These are phyloP conservation scores for Tribolium freemani DNA, from an alignment of 2,888 invertebrate genomes.

Conservation along the genomic window DNA sequence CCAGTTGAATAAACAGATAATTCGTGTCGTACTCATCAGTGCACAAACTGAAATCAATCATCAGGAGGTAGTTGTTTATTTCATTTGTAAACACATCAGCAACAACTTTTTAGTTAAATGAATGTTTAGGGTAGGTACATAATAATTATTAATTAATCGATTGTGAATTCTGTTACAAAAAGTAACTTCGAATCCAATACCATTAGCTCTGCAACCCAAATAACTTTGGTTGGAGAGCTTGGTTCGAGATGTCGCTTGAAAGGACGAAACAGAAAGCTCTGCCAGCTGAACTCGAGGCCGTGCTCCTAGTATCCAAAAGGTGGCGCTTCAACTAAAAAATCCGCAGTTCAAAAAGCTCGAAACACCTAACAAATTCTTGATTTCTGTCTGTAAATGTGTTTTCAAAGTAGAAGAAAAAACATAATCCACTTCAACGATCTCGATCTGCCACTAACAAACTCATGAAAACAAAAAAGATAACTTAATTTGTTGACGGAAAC, in stretches of 20 bases:
- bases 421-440: not conserved
- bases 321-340: constrained; percentile 9
- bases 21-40: not conserved
- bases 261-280: not conserved
- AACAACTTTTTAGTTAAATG: too few species aligned
- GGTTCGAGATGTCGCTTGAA: constrained; percentile 13
- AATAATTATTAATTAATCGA: too few species aligned
- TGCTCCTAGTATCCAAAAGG: not conserved
- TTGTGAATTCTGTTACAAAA: too few species aligned
- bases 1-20: not conserved
- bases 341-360: not conserved
- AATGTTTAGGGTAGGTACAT: too few species aligned
- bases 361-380: not conserved
- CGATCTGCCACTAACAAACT: not conserved
- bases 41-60: not conserved
- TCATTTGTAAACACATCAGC: not conserved
- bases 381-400: not conserved
- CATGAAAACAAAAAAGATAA: constrained; percentile 46
- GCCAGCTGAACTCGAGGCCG: not conserved
- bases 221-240: constrained; percentile 1
- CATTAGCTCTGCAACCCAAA: constrained; percentile 34
- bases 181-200: not conserved
- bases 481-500: constrained; percentile 55
- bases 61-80: not conserved
- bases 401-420: not conserved